phyloP scores from a whole-genome alignment of 2,888 invertebrate species.

The Lycia hirtaria region DNA sequence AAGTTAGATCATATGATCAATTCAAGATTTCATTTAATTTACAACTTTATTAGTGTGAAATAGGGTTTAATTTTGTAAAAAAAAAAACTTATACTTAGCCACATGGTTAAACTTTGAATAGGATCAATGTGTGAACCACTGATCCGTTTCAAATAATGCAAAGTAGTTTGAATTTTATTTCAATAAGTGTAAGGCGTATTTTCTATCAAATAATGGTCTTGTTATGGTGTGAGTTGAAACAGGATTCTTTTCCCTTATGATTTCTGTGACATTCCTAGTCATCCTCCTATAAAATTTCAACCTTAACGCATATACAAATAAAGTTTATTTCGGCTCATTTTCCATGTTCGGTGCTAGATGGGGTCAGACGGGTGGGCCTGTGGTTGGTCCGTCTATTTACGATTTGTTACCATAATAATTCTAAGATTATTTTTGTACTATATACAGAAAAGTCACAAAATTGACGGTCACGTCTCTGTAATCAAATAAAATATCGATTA shows the following conservation, averaged over 20 bases:
- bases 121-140: slow-evolving; percentile 56
- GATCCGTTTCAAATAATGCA: slow-evolving; percentile 39
- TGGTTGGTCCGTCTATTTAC: slow-evolving; percentile 49
- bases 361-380: slow-evolving; percentile 59
- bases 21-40: background rate
- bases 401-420: slow-evolving; percentile 56
- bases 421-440: slow-evolving; percentile 39
- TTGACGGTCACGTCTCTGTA: too few relatives aligned
- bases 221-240: slow-evolving; percentile 35
- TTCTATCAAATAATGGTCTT: slow-evolving; percentile 29
- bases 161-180: slow-evolving; percentile 32
- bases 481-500: too few relatives aligned
- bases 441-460: too few relatives aligned
- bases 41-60: fast-evolving
- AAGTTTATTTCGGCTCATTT: background rate
- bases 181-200: slow-evolving; percentile 39
- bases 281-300: background rate
- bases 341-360: slow-evolving; percentile 52
- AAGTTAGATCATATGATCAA: slow-evolving; percentile 31
- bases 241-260: slow-evolving; percentile 37
- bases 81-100: too few relatives aligned
- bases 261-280: slow-evolving; percentile 26
- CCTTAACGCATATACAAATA: background rate
- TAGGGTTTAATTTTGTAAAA: slow-evolving; percentile 40
- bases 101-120: slow-evolving; percentile 75